Evolutionary conservation across 2,888 invertebrate species (phyloP), one percentile per base, ranked within the genome.

Genomic region (Noctua pronuba): DNA sequence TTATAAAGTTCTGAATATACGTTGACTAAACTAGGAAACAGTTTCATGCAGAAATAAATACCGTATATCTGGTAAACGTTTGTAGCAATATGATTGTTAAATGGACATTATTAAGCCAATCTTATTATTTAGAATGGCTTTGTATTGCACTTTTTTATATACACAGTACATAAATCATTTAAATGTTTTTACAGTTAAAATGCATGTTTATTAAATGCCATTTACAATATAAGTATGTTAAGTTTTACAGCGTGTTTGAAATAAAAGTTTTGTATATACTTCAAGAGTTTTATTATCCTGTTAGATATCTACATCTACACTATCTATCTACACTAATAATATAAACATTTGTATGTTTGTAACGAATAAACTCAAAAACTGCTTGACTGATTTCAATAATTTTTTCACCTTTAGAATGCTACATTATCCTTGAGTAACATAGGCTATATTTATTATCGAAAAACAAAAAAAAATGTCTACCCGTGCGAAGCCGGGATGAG

Each of bases 161-260:
- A 58, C 31, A 75, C 46, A 58, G n/a, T 44, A 60, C 35, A 77
- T 58, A 46, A 35, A 38, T 28, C 41, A 64, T 44, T 72, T 28
- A 66, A 64, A 75, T 44, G 28, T 78, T 76, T 75, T 28, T 38
- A 60, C 31, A n/a, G 58, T 62, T 78, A 31, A 73, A 84, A 77
- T 79, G 73, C 78, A 79, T 77, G 78, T 72, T 77, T 73, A 74
- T 65, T 62, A 79, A 87, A 85, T 82, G 80, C 78, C 88, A 89
- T 89, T 85, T 85, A 74, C 70, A 77, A 79, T 79, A 21, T 87
- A 80, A 73, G 79, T 84, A 82, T 84, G 87, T 86, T 88, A 88
- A 90, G 88, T 89, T 87, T 91, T 88, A 86, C 83, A 86, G 79
- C 87, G 87, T 90, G 90, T 92, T 92, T 89, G 72, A 89, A 93